phyloP scores from a whole-genome alignment of 2,888 invertebrate genomes.

The Dryocosmus kuriphilus region DNA sequence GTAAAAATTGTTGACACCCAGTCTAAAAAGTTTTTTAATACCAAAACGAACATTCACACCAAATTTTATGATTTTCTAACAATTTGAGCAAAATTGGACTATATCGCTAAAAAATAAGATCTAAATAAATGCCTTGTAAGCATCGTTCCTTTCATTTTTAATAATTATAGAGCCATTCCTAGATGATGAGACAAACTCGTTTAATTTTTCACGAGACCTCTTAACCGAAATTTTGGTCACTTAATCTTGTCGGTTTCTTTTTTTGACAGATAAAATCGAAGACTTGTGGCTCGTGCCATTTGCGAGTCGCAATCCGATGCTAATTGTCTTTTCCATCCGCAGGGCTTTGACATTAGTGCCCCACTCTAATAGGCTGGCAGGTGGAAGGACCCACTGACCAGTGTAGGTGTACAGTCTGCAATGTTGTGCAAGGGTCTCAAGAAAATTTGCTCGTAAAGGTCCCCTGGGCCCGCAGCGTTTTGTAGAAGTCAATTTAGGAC shows the following conservation, averaged over 20 bases:
- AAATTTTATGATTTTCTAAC: too few relatives aligned
- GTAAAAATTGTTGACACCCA: too few relatives aligned
- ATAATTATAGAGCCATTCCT: background rate
- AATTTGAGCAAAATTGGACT: too few relatives aligned
- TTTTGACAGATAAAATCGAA: background rate
- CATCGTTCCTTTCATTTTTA: too few relatives aligned
- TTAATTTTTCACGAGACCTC: background rate
- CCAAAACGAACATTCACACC: too few relatives aligned
- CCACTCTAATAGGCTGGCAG: slow-evolving; percentile 23
- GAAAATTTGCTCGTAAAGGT: slow-evolving; percentile 31
- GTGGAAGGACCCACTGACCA: background rate
- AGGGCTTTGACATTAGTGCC: slow-evolving; percentile 26
- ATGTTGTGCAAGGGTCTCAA: background rate
- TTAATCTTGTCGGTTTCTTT: slow-evolving; percentile 4
- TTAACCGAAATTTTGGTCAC: background rate
- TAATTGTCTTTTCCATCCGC: slow-evolving; percentile 25
- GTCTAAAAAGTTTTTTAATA: too few relatives aligned
- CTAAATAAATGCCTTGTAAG: too few relatives aligned
- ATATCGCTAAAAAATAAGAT: too few relatives aligned
- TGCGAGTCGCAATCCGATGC: slow-evolving; percentile 22
- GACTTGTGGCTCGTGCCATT: slow-evolving; percentile 26
- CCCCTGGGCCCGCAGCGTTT: slow-evolving; percentile 6
- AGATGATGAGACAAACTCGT: background rate
- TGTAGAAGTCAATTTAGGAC: slow-evolving; percentile 23
- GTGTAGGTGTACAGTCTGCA: slow-evolving; percentile 17